A percentile compares a stretch with the other conserved stretches of the same genome.
Conservation (phyloP, 1,140 invertebrate species). For the Drosophila saltans region DNA sequence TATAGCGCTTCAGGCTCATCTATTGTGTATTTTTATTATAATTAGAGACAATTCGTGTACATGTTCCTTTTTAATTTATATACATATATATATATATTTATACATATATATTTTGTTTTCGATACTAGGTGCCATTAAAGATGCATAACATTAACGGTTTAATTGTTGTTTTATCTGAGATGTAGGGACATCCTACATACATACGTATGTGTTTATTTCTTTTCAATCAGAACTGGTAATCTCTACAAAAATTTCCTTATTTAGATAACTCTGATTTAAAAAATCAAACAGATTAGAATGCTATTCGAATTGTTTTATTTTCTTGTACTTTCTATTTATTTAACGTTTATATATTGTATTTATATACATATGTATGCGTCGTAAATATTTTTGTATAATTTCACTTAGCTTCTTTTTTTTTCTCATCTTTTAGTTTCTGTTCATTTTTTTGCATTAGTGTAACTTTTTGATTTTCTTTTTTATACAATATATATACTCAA, state of each 20-base stretch:
- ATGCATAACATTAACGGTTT: background rate
- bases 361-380: constrained; percentile 1
- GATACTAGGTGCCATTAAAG: constrained; percentile 4
- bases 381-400: constrained; percentile 5
- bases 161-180: background rate
- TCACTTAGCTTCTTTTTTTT: constrained; percentile 16
- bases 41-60: background rate
- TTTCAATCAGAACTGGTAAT: too few species aligned
- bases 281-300: background rate
- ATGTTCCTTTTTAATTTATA: constrained; percentile 12
- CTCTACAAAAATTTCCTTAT: too few species aligned
- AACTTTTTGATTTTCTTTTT: constrained; percentile 13
- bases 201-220: too few species aligned
- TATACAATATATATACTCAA: background rate
- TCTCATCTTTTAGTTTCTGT: constrained; percentile 1
- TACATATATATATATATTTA: background rate
- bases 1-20: constrained; percentile 4
- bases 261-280: background rate
- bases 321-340: constrained; percentile 22
- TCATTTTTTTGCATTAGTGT: constrained; percentile 7
- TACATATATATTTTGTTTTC: background rate
- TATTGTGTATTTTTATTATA: background rate
- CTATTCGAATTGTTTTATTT: background rate
- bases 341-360: constrained; percentile 23
- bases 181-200: background rate